Base-by-base conservation (phyloP, 2,113 vertebrate species). In the Saccopteryx bilineata region DNA sequence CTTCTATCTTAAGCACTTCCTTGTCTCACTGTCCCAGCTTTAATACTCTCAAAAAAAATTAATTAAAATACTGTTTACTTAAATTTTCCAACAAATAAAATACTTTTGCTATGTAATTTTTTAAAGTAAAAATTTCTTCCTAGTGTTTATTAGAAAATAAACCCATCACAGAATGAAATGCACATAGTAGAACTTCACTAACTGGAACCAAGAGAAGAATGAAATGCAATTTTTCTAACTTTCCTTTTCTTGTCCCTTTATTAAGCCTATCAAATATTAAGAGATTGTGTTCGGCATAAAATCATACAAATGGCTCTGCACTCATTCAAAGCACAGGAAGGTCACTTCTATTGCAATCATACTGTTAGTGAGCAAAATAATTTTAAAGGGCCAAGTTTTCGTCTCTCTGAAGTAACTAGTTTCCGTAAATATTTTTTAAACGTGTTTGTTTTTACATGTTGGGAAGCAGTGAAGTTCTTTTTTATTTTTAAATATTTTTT, bases 141-240 rank as follows among this genome's bases (percentile, higher is more conserved):
- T 88, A 48, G 15, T 56, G 74, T 85, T 58, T 92, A 89, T 39
- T 61, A 69, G 60, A 85, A 92, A 93, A 87, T 60, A 88, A 95
- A 66, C 48, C 12, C 11, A 91, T 6, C 71, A 91, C 12, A 61
- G 54, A 93, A 88, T 74, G 26, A 87, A 88, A 71, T 87, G 71
- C n/a, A 91, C 3, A 60, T 39, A 72, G 12, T 66, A 83, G 79
- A 93, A 54, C 9, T 17, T 87, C 63, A 91, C 50, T 66, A 87
- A 66, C 0, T 95, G 33, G 56, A 72, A 71, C 14, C 11, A 61
- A 90, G n/a, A 28, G 21, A 89, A 48, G 63, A 52, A n/a, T 28
- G 86, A 87, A 90, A 95, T 26, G 13, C n/a, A 78, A 71, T 76
- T 93, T 90, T 95, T 75, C 66, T 92, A 87, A 76, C 24, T 78